phyloP scores from a whole-genome alignment of 2,888 invertebrate genomes.

The Xestia rhomboidea region DNA sequence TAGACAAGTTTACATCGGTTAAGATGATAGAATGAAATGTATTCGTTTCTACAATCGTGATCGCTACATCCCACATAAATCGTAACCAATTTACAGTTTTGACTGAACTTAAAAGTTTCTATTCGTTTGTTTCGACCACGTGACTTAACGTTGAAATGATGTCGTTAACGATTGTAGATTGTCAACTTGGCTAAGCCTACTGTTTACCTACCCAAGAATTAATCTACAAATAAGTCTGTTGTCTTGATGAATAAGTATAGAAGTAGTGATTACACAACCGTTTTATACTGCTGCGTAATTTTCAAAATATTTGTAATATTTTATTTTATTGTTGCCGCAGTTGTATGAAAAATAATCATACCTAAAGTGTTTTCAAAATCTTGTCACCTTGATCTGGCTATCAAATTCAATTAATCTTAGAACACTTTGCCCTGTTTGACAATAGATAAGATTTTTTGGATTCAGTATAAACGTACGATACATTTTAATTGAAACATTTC shows the following conservation, averaged over 20 bases:
- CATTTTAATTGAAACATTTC: conserved; percentile 12
- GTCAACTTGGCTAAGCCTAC: no score
- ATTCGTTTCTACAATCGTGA: no score
- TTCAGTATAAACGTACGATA: conserved; percentile 31
- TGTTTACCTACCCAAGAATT: neutral
- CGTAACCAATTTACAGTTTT: no score
- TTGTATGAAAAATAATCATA: neutral
- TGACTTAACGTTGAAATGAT: no score
- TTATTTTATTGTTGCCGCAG: neutral
- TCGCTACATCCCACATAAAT: no score
- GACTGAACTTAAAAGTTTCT: no score
- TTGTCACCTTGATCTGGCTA: conserved; percentile 9
- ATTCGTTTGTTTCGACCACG: no score
- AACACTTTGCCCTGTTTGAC: conserved; percentile 34
- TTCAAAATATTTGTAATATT: neutral
- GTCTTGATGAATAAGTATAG: neutral
- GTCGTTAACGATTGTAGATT: no score
- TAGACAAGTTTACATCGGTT: no score
- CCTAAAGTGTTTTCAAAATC: neutral
- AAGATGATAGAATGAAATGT: no score
- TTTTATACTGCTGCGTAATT: neutral
- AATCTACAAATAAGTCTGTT: neutral
- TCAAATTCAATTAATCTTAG: conserved; percentile 21
- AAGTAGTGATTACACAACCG: neutral
- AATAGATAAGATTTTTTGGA: conserved; percentile 42